Conservation (phyloP, 2,888 invertebrate species). For the Epiblema foenella region DNA sequence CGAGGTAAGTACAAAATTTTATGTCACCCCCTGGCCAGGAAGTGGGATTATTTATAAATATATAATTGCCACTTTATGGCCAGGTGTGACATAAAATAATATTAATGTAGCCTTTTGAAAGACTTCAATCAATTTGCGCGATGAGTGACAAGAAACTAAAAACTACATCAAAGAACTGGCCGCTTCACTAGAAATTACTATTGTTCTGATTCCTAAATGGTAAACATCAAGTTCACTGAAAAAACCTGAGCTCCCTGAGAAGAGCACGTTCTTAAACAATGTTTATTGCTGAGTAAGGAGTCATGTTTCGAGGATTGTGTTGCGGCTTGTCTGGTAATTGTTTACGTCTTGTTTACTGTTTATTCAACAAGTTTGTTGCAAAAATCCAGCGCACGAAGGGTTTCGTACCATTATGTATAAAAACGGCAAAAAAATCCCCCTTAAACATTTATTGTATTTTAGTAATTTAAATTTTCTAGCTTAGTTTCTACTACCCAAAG, state of each 20-base stretch:
- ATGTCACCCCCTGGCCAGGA: no score
- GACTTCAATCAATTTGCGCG: neutral
- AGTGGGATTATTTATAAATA: no score
- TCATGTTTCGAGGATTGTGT: conserved; percentile 6
- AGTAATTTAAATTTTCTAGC: no score
- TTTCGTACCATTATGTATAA: no score
- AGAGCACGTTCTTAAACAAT: conserved; percentile 5
- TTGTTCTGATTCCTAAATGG: conserved; percentile 32
- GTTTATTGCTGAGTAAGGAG: conserved; percentile 19
- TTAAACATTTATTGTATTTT: no score
- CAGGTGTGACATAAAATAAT: no score
- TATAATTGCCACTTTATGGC: no score
- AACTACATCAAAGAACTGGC: conserved; percentile 11
- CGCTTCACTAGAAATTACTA: conserved; percentile 24
- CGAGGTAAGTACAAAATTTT: no score
- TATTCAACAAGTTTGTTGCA: neutral
- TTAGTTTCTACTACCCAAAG: no score
- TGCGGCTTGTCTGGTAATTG: conserved; percentile 6
- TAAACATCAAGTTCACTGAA: conserved; percentile 37
- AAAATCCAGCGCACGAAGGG: no score
- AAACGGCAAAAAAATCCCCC: no score
- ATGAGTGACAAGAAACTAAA: neutral
- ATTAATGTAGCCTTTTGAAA: neutral
- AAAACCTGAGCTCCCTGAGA: conserved; percentile 23
- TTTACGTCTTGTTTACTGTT: neutral